Percentiles rank a stretch among this genome's conserved stretches.
Conservation (phyloP, 2,113 vertebrate species). For the Ivindomyrus marchei region DNA sequence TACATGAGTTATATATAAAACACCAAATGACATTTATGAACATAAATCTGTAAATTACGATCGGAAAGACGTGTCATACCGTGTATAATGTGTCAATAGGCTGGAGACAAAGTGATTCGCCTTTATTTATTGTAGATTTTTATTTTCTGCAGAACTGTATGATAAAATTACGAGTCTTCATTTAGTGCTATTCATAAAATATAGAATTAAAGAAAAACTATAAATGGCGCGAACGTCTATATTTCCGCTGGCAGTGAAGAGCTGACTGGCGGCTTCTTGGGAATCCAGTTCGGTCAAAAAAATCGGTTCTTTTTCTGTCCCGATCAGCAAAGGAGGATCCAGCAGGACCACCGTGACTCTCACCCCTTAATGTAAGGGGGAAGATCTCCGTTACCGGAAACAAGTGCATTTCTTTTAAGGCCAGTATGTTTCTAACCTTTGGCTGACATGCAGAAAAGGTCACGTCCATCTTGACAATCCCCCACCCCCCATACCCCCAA, state of each 20-base stretch:
- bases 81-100: constrained; percentile 53
- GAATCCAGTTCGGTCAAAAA: neutral
- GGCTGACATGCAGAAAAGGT: constrained; percentile 67
- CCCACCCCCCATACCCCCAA: constrained; percentile 10
- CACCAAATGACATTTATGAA: constrained; percentile 63
- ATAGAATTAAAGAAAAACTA: neutral
- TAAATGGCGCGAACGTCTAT: constrained; percentile 1
- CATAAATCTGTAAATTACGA: constrained; percentile 63
- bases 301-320: neutral
- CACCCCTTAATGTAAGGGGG: constrained; percentile 35
- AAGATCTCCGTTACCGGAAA: constrained; percentile 62
- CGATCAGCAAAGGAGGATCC: constrained; percentile 28
- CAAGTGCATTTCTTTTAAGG: constrained; percentile 67
- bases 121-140: constrained; percentile 56
- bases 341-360: constrained; percentile 33
- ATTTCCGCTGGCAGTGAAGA: neutral
- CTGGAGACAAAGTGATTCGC: constrained; percentile 45
- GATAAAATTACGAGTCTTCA: constrained; percentile 16
- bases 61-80: constrained; percentile 47
- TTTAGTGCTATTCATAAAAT: neutral
- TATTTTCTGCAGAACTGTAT: constrained; percentile 46
- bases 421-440: constrained; percentile 73
- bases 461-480: constrained; percentile 48
- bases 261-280: neutral
- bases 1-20: constrained; percentile 69